Conservation (phyloP, 2,113 vertebrate genomes). For the Phalacrocorax brasilianus region DNA sequence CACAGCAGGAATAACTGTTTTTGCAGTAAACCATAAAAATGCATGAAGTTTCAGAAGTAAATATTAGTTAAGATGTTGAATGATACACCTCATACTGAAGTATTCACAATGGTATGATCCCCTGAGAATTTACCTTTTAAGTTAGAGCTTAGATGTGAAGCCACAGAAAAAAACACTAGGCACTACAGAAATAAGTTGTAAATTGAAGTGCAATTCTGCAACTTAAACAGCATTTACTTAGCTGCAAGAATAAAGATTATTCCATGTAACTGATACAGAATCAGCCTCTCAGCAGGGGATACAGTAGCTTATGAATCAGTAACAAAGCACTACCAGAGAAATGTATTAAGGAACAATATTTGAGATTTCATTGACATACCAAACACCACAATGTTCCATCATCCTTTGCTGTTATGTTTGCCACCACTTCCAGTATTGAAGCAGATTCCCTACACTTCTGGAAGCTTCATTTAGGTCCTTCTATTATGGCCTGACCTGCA, state of each 20-base stretch:
- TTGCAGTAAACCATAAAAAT: neutral
- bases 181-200: neutral
- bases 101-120: neutral
- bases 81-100: neutral
- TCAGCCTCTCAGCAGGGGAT: neutral
- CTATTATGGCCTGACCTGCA: neutral
- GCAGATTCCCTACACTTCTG: neutral
- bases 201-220: neutral
- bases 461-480: neutral
- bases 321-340: neutral
- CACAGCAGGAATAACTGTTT: neutral
- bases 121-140: neutral
- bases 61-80: neutral
- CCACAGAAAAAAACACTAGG: neutral
- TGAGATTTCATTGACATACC: neutral
- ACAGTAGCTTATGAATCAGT: neutral
- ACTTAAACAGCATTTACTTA: neutral
- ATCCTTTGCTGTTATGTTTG: neutral
- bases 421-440: neutral
- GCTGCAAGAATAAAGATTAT: neutral
- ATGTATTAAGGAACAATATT: neutral
- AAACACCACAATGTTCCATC: neutral
- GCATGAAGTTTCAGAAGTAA: neutral
- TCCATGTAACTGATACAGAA: neutral
- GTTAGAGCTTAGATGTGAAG: neutral